phyloP scores from a whole-genome alignment of 2,113 vertebrate genomes.

The Phycodurus eques region DNA sequence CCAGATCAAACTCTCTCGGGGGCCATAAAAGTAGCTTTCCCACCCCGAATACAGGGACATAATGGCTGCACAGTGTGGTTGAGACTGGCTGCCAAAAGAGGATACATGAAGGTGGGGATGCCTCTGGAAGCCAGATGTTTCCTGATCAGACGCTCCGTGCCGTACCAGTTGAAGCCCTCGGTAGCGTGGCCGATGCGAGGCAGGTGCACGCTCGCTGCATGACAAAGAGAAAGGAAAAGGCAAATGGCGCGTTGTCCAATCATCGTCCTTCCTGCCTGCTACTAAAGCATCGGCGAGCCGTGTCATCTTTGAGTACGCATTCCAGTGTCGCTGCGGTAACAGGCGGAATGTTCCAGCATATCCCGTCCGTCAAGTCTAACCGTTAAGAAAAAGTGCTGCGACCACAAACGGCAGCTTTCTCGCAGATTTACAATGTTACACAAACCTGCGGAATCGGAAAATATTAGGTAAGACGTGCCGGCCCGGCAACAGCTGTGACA shows the following conservation, averaged over 20 bases:
- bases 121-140: slow-evolving; percentile 82
- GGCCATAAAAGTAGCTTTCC: neutral
- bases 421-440: neutral
- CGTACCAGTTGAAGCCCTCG: slow-evolving; percentile 93
- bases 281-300: neutral
- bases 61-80: neutral
- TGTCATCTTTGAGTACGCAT: neutral
- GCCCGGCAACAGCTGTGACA: neutral
- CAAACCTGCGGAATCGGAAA: neutral
- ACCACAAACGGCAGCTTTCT: neutral
- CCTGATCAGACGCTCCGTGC: slow-evolving; percentile 87
- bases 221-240: neutral
- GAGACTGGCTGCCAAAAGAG: slow-evolving; percentile 33
- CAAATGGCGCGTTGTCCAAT: neutral
- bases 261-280: neutral
- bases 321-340: neutral
- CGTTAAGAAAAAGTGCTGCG: neutral
- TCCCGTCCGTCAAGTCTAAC: slow-evolving; percentile 32
- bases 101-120: slow-evolving; percentile 88
- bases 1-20: too few relatives aligned
- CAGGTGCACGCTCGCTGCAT: slow-evolving; percentile 86
- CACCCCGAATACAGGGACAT: neutral
- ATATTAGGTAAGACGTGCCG: neutral
- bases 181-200: slow-evolving; percentile 89
- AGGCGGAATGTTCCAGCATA: neutral